These are phyloP conservation scores for Echeneis naucrates DNA, from an alignment of 2,797 vertebrate genomes.

Conservation along the genomic window DNA sequence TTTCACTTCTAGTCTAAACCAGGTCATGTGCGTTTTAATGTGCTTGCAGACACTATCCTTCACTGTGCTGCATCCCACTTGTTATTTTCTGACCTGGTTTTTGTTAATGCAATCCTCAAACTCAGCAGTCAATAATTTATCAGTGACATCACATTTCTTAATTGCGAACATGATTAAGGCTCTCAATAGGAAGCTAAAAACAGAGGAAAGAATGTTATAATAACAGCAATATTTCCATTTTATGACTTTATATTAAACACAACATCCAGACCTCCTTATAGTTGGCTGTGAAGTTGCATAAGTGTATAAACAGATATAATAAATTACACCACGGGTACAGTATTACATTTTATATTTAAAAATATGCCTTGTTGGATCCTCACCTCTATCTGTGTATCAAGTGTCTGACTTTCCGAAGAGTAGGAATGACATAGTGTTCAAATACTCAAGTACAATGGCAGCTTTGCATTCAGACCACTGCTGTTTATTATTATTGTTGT, in stretches of 20 bases:
- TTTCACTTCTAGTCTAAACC: slow-evolving; percentile 72
- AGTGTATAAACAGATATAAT: background rate
- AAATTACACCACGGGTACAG: background rate
- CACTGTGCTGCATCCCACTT: slow-evolving; percentile 14
- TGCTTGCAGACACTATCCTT: slow-evolving; percentile 47
- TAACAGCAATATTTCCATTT: background rate
- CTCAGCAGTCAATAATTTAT: slow-evolving; percentile 37
- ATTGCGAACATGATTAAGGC: slow-evolving; percentile 22
- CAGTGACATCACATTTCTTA: slow-evolving; percentile 8
- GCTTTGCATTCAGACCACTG: background rate
- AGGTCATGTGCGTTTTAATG: slow-evolving; percentile 73
- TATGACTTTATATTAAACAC: background rate
- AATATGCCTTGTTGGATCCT: background rate
- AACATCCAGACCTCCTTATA: background rate
- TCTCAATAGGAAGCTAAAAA: slow-evolving; percentile 5
- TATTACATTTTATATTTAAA: background rate
- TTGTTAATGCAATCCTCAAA: slow-evolving; percentile 42
- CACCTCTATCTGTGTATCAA: background rate
- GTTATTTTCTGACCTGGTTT: slow-evolving; percentile 61
- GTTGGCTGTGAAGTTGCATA: background rate
- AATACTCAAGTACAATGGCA: background rate
- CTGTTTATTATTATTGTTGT: too few relatives aligned
- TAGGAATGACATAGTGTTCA: background rate
- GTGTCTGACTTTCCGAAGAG: background rate
- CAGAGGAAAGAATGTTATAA: background rate